Conservation (phyloP, 2,888 invertebrate genomes). For the Zaprionus lineosus region DNA sequence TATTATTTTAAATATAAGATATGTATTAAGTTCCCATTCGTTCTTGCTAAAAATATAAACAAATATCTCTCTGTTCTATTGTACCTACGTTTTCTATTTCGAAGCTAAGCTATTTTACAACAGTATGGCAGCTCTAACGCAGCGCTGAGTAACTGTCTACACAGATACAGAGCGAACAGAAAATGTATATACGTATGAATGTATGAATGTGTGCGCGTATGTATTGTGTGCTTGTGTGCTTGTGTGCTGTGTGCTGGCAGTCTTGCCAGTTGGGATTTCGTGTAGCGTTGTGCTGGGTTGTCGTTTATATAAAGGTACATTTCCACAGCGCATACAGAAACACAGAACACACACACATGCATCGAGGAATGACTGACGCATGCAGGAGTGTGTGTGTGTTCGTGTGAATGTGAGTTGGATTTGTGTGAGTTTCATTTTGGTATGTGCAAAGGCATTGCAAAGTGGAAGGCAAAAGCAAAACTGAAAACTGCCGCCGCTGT, state of each 20-base stretch:
- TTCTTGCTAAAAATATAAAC: too few species aligned
- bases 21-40: too few species aligned
- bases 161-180: constrained; percentile 17
- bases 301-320: constrained; percentile 76
- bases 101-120: constrained; percentile 13
- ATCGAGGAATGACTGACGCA: neutral
- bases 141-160: constrained; percentile 71
- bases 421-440: constrained; percentile 55
- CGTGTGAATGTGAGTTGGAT: constrained; percentile 21
- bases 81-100: constrained; percentile 14
- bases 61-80: constrained; percentile 19
- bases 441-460: constrained; percentile 71
- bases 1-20: too few species aligned
- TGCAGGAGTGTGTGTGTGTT: neutral
- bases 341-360: constrained; percentile 20
- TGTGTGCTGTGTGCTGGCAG: constrained; percentile 52
- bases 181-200: constrained; percentile 18
- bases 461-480: constrained; percentile 56
- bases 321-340: constrained; percentile 68
- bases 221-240: constrained; percentile 36
- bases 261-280: constrained; percentile 81
- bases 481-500: constrained; percentile 59
- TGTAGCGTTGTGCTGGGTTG: constrained; percentile 71
- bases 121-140: constrained; percentile 61
- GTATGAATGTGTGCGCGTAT: constrained; percentile 33